A percentile compares a stretch with the other conserved stretches of the same genome.
Conservation (phyloP, 2,113 vertebrate species). For the Erythrocercus mccallii region DNA sequence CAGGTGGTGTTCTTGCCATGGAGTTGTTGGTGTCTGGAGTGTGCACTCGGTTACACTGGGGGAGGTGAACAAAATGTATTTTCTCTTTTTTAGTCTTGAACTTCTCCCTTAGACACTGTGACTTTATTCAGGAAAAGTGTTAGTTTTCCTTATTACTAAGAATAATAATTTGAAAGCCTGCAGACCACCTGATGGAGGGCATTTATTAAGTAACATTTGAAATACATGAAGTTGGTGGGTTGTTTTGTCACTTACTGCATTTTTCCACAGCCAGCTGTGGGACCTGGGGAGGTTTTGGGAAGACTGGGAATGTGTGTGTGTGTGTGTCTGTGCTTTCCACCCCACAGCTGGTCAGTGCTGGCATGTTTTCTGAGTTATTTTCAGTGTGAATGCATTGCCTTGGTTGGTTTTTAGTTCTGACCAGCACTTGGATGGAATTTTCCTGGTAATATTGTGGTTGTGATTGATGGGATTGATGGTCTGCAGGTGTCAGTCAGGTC, state of each 20-base stretch:
- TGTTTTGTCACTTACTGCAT: background rate
- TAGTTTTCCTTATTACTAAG: background rate
- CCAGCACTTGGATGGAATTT: background rate
- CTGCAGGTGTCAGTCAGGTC: background rate
- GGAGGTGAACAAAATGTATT: background rate
- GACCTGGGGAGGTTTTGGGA: background rate
- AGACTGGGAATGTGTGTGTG: background rate
- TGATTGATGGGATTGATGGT: background rate
- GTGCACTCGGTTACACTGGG: background rate
- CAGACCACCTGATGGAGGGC: background rate
- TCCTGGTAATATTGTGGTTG: background rate
- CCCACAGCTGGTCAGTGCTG: background rate
- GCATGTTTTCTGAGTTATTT: background rate
- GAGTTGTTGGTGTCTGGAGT: background rate
- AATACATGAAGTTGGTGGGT: background rate
- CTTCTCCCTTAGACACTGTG: background rate
- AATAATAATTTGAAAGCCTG: background rate
- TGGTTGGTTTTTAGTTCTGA: background rate
- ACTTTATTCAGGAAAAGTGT: background rate
- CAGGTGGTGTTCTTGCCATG: background rate
- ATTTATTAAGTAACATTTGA: background rate
- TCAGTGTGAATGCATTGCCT: background rate
- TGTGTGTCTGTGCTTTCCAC: background rate
- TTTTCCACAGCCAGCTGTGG: background rate
- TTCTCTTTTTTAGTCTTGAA: background rate